phyloP scores from a whole-genome alignment of 2,888 invertebrate genomes.

The Eumerus sabulonum region DNA sequence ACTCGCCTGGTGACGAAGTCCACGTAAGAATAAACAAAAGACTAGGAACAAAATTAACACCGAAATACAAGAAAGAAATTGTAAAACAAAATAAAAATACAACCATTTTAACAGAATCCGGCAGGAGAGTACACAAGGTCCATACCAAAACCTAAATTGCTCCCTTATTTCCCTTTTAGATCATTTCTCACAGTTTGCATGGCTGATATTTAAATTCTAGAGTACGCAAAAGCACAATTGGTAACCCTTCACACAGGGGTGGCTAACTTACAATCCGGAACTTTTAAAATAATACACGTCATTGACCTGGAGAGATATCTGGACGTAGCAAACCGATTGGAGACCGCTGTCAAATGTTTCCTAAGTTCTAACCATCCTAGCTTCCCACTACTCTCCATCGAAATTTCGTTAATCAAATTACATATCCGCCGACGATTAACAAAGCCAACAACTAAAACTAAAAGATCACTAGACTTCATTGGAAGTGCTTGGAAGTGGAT shows the following conservation, averaged over 20 bases:
- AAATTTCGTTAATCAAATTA: not conserved
- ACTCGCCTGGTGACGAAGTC: not conserved
- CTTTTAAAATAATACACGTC: too few relatives aligned
- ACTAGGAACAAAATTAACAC: slow-evolving; percentile 20
- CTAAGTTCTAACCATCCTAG: not conserved
- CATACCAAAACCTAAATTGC: slow-evolving; percentile 19
- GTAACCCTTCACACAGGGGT: too few relatives aligned
- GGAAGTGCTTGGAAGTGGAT: not conserved
- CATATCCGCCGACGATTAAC: not conserved
- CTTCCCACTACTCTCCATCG: not conserved
- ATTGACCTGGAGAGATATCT: too few relatives aligned
- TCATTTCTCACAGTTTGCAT: too few relatives aligned
- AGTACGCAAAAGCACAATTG: too few relatives aligned
- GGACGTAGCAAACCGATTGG: too few relatives aligned
- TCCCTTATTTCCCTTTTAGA: slow-evolving; percentile 2
- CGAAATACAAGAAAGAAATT: slow-evolving; percentile 15
- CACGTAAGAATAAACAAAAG: slow-evolving; percentile 12
- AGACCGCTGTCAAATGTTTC: too few relatives aligned
- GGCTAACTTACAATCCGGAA: too few relatives aligned
- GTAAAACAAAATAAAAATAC: slow-evolving; percentile 25
- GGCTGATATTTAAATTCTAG: too few relatives aligned
- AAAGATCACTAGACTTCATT: slow-evolving; percentile 4
- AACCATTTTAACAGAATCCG: slow-evolving; percentile 27
- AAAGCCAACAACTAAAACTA: slow-evolving; percentile 4
- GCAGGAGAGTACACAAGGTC: slow-evolving; percentile 12